Evolutionary conservation across 2,888 invertebrate species (phyloP), one percentile per base, ranked within the genome.

Genomic region (Frankliniella intonsa): DNA sequence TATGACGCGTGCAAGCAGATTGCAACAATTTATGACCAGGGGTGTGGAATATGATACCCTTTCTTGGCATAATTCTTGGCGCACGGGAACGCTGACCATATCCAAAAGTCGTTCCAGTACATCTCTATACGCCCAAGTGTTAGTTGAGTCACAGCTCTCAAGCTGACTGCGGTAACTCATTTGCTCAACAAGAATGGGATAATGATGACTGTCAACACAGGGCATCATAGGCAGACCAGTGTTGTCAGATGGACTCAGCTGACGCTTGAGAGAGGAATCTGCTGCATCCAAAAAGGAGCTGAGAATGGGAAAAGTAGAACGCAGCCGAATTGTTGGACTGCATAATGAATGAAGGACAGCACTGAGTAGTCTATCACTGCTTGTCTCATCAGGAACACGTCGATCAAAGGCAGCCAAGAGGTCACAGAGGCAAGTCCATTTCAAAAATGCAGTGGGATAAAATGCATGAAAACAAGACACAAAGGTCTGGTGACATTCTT

Each of bases 401-500:
- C 81, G 25, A 22, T 81, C 81, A 38, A 38, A 81, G 49, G 81
- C 65, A 38, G 91, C 90, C n/a, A 97, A 88, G 83, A 96, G 88
- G 85, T 95, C 95, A 87, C 97, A 97, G 0, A 98, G 89, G 86
- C 95, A 95, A 84, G 94, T 94, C 97, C 98, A 98, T 87, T 98
- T 98, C 81, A 98, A 89, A 82, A 93, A 93, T 0, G 96, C 95
- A 0, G 97, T 97, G 0, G 98, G 98, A 88, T 97, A 98, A 89
- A 99, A 98, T 0, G 97, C 97, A 88, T 98, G 97, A 86, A 97
- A 98, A 87, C 98, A 97, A 5, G 94, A 91, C 0, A 96, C 94
- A 87, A 97, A 96, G 0, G 97, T 97, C 82, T 93, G 92, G 85
- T 97, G 96, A 83, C 97, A 96, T 87, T 98, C 97, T 82, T 94